These are phyloP conservation scores for Drosophila grimshawi DNA, from an alignment of 1,140 invertebrate species.

Conservation along the genomic window DNA sequence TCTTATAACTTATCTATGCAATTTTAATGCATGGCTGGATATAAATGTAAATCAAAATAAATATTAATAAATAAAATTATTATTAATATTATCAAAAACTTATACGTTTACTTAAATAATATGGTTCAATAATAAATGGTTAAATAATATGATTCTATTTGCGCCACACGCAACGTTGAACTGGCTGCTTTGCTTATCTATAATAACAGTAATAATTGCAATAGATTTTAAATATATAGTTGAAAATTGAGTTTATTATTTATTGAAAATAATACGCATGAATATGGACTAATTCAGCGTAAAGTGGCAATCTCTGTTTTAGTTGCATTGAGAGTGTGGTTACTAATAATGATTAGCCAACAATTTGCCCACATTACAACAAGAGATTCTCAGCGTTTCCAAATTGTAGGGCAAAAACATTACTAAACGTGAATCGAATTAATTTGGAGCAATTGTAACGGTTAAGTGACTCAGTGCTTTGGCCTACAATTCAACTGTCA, in stretches of 20 bases:
- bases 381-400: conserved; percentile 17
- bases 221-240: neutral
- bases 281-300: neutral
- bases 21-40: too few relatives aligned
- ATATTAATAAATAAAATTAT: too few relatives aligned
- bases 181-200: too few relatives aligned
- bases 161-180: too few relatives aligned
- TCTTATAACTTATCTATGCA: too few relatives aligned
- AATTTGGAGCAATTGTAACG: conserved; percentile 73
- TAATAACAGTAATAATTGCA: too few relatives aligned
- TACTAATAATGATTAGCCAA: conserved; percentile 49
- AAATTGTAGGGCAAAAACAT: neutral
- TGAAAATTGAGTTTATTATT: neutral
- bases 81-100: too few relatives aligned
- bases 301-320: neutral
- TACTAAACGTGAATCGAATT: conserved; percentile 72
- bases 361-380: conserved; percentile 49
- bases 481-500: conserved; percentile 69
- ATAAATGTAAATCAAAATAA: too few relatives aligned
- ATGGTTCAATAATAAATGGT: too few relatives aligned
- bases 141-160: too few relatives aligned
- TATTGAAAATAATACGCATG: too few relatives aligned
- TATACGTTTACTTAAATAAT: too few relatives aligned
- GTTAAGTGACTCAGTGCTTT: conserved; percentile 66
- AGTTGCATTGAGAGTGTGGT: conserved; percentile 2